Evolutionary conservation across 2,113 vertebrate genomes (phyloP), one percentile per base, ranked within the genome.

Genomic region (Lophotis ruficrista): DNA sequence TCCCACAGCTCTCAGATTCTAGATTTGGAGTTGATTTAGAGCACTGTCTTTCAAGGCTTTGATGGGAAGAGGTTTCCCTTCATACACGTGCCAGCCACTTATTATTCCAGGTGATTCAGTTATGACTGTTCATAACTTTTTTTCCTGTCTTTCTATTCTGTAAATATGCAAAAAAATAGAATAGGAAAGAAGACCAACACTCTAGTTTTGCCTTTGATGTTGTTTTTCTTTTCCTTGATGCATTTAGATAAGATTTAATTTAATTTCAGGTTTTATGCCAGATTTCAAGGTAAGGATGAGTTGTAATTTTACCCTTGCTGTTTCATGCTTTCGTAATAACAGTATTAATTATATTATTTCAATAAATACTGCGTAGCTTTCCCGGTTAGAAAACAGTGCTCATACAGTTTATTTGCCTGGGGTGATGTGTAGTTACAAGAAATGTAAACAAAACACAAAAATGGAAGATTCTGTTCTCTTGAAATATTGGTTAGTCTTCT

Each of bases 201-300:
- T 78, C 41, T 50, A 31, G 4, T 70, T 95, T 91, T 87, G 56
- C 33, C 27, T 61, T 76, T 69, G 38, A 16, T 53, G 16, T 1
- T 75, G 10, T 79, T 82, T 90, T 76, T 38, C 47, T 86, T 77
- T 50, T 75, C 61, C 33, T 68, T 57, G 27, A 20, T 80, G 31
- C 50, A 77, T 87, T 93, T 92, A 81, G 13, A 30, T 78, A 83
- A 87, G 60, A 51, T 80, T 90, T 83, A 89, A 68, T 94, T 91
- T 87, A 78, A 21, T 87, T 93, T 82, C 30, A 48, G 28, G 9
- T 89, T 89, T 87, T 56, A 16, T 68, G 65, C 51, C 51, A 87
- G 38, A 84, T 93, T 93, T 93, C 0, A 10, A 87, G 87, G 56
- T 89, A 91, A 78, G n/a, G 41, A 84, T 54, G 56, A 87, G 41